phyloP scores from a whole-genome alignment of 2,113 vertebrate genomes.

The Corythoichthys intestinalis region DNA sequence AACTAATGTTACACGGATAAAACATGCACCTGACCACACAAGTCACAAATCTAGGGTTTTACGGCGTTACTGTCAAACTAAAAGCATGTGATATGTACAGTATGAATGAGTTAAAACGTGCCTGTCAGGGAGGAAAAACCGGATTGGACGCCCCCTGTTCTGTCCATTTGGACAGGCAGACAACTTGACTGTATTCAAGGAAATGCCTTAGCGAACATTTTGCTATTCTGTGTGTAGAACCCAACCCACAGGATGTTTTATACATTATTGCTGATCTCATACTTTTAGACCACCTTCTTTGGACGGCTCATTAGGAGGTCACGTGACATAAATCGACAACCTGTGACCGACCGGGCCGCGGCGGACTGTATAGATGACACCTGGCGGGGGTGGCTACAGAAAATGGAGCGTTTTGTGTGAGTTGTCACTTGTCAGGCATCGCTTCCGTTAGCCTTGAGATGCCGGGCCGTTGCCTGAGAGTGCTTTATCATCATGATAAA shows the following conservation, averaged over 20 bases:
- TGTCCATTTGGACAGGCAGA: too few species aligned
- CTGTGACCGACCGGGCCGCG: conserved; percentile 40
- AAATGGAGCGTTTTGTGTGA: conserved; percentile 56
- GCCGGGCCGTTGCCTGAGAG: conserved; percentile 67
- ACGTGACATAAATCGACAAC: conserved; percentile 53
- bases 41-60: too few species aligned
- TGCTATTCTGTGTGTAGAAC: too few species aligned
- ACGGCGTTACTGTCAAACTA: too few species aligned
- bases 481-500: conserved; percentile 72
- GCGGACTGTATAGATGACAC: not conserved
- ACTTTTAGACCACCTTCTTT: conserved; percentile 27
- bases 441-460: conserved; percentile 67
- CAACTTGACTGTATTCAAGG: too few species aligned
- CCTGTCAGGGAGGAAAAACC: too few species aligned
- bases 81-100: too few species aligned
- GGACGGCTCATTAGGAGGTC: conserved; percentile 57
- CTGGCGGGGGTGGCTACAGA: conserved; percentile 8
- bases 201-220: too few species aligned
- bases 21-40: too few species aligned
- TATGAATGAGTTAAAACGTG: too few species aligned
- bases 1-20: too few species aligned
- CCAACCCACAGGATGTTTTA: not conserved
- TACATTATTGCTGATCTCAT: conserved; percentile 20
- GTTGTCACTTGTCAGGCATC: conserved; percentile 66
- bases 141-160: too few species aligned